These are phyloP conservation scores for Notocelia uddmanniana DNA, from an alignment of 2,888 invertebrate species.

Conservation along the genomic window DNA sequence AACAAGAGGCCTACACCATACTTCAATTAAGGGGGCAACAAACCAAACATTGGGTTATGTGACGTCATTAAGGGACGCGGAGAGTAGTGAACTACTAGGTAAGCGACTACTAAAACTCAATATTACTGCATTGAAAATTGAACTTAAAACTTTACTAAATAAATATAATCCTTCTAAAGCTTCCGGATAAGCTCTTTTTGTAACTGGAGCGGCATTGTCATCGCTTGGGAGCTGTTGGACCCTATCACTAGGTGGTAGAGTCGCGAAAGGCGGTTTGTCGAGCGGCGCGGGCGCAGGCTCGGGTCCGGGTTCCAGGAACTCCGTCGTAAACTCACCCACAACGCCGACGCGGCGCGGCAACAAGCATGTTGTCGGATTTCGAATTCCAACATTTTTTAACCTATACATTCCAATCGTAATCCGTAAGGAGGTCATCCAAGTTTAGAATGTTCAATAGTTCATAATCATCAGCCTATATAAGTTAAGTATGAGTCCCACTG, in stretches of 20 bases:
- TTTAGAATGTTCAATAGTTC: not conserved
- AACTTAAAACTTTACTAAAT: not conserved
- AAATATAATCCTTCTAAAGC: constrained; percentile 16
- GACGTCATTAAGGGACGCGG: constrained; percentile 72
- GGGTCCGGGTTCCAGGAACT: constrained; percentile 69
- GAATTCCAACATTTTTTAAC: constrained; percentile 58
- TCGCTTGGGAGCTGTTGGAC: constrained; percentile 3
- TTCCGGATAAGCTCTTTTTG: constrained; percentile 13
- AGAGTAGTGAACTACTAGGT: constrained; percentile 27
- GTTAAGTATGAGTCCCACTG: no score
- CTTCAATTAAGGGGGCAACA: constrained; percentile 63
- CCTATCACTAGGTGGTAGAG: constrained; percentile 1
- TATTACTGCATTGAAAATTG: constrained; percentile 4
- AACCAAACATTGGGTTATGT: constrained; percentile 62
- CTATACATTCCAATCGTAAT: constrained; percentile 51
- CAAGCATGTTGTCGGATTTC: constrained; percentile 55
- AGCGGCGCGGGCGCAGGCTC: constrained; percentile 50
- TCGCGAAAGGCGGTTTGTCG: constrained; percentile 60
- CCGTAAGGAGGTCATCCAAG: constrained; percentile 30
- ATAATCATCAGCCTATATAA: no score
- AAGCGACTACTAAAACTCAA: constrained; percentile 6
- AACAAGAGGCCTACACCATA: constrained; percentile 59
- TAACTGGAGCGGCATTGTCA: constrained; percentile 9
- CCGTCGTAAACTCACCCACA: constrained; percentile 73
- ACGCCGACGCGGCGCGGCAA: constrained; percentile 59